Evolutionary conservation across 2,113 vertebrate species (phyloP), one percentile per base, ranked within the genome.

Genomic region (Solenodon paradoxus): DNA sequence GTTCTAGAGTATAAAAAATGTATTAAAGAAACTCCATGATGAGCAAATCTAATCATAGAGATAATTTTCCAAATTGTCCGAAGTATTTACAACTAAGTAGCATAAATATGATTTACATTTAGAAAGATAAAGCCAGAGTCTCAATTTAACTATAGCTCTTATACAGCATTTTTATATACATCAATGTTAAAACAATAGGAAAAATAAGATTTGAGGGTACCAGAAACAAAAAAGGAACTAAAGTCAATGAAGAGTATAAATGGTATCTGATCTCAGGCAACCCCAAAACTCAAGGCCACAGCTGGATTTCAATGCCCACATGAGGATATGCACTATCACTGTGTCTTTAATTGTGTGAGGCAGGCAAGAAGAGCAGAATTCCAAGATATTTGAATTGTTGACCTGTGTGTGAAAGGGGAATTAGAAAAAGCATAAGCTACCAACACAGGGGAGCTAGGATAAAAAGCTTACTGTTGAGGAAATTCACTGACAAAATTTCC

Each of bases 231-330:
- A 4, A 66, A 38, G 6, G 2, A 69, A 86, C 4, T 35, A 15
- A 45, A 49, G 32, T 0, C 9, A 40, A 32, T 30, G 8, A 64
- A n/a, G 5, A 45, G 82, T 24, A 11, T 45, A 28, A 55, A 5
- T 9, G 10, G 2, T 5, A 26, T 9, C 32, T 74, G 12, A 20
- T 8, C 20, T 11, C 2, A 3, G 8, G 66, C 13, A 15, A 7
- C 9, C 40, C 38, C 66, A 32, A 32, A 32, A 1, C 69, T 74
- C 2, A 15, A 45, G 35, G 22, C 42, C 28, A 0, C 7, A 6
- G 38, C 26, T 17, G 40, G 12, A 59, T 1, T 42, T 51, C 42
- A 82, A 6, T 2, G 13, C 49, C 85, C 32, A 13, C 7, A 0
- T 55, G 49, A 59, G 13, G 45, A 35, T n/a, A n/a, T n/a, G n/a